Conservation (phyloP, 1,140 invertebrate genomes). For the Venustaconcha ellipsiformis region DNA sequence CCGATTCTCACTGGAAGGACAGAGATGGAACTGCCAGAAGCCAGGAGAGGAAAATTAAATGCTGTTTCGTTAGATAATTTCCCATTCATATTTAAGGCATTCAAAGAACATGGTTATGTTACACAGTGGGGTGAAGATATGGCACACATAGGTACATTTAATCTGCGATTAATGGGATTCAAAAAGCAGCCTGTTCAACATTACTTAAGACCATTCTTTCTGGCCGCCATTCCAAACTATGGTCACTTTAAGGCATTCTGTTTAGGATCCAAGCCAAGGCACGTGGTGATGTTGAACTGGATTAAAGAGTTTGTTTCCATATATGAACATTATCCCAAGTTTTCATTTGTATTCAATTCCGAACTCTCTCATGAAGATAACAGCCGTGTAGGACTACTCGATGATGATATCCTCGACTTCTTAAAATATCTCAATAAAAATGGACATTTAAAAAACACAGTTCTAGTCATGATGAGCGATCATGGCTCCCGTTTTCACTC, state of each 20-base stretch:
- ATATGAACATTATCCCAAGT: constrained; percentile 80
- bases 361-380: constrained; percentile 85
- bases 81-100: constrained; percentile 9
- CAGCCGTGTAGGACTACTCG: constrained; percentile 79
- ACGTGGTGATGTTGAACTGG: constrained; percentile 80
- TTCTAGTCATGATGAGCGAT: constrained; percentile 88
- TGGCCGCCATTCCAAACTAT: constrained; percentile 76
- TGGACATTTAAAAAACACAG: constrained; percentile 70
- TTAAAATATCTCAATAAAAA: constrained; percentile 80
- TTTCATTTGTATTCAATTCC: constrained; percentile 87
- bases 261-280: constrained; percentile 82
- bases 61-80: background rate
- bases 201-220: constrained; percentile 87
- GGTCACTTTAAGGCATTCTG: constrained; percentile 71
- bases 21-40: constrained; percentile 76
- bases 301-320: constrained; percentile 71
- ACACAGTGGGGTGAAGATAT: constrained; percentile 90
- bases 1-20: constrained; percentile 89
- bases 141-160: constrained; percentile 87
- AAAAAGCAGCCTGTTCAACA: constrained; percentile 87
- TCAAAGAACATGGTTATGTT: constrained; percentile 74
- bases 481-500: constrained; percentile 91
- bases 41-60: constrained; percentile 75
- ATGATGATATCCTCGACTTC: constrained; percentile 74
- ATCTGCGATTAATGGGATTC: constrained; percentile 92